Base-by-base conservation (phyloP, 2,888 invertebrate species). In the Drosophila aldrichi region DNA sequence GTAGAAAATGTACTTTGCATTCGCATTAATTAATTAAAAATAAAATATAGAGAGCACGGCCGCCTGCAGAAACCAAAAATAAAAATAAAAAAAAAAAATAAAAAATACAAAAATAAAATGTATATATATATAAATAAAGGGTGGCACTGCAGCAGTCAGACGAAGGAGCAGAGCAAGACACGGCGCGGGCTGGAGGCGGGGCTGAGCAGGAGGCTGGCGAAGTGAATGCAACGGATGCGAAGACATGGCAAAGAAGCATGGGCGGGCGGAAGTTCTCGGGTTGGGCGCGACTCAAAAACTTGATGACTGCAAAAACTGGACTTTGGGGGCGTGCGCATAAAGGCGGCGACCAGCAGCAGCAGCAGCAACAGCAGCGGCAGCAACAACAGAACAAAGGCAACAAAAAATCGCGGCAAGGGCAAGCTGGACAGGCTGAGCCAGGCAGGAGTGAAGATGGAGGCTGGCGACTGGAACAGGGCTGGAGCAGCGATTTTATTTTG, bases 11-110 rank as follows among this genome's bases (percentile, higher is more conserved):
- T 91, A 90, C 90, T 89, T 90, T 91, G 88, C 91, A 86, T 90
- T 91, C 91, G 82, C 91, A 90, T 91, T 91, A 90, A 90, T 91
- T 91, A 91, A 90, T 90, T 90, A 91, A 91, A 91, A 90, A 90
- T 85, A 90, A 90, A 89, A 90, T 78, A 90, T 84, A 86, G 65
- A 79, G 79, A 79, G 52, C 58, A 38, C 63, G 20, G 72, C 63
- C 67, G 77, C 77, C 66, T 77, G 70, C 77, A 77, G 63, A 77
- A 70, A 57, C 57, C 59, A 59, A 64, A 55, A 61, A 52, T 48
- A 51, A 59, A 38, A 25, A 25, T 55, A 64, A 55, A 58, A 54
- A 41, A 51, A 59, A 38, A 25, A 25, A 25, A 25, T 25, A 25
- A 25, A 40, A 25, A 52, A n/a, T 20, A 40, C 25, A n/a, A 32